Conservation (phyloP, 2,113 vertebrate species). For the Odontophorus gujanensis region DNA sequence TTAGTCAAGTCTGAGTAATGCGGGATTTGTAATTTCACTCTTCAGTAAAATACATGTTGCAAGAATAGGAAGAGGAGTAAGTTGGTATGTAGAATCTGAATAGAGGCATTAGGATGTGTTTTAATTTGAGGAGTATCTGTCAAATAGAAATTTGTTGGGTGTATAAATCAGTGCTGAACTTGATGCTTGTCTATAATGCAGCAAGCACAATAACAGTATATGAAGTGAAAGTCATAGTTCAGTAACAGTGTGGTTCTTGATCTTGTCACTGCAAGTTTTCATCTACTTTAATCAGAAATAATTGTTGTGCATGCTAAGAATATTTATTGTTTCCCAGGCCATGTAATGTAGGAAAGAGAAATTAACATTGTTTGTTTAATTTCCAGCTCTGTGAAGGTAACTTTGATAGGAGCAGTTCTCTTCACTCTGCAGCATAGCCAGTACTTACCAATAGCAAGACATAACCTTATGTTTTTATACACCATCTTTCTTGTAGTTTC, state of each 20-base stretch:
- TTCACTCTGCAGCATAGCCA: conserved; percentile 89
- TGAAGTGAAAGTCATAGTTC: neutral
- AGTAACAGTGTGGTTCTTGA: neutral
- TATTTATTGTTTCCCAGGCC: neutral
- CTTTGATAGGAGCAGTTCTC: conserved; percentile 90
- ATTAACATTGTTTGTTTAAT: conserved; percentile 51
- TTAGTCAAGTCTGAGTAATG: neutral
- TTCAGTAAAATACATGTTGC: neutral
- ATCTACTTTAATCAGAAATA: neutral
- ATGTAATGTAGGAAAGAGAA: neutral
- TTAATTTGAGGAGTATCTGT: neutral
- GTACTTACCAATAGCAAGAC: conserved; percentile 85
- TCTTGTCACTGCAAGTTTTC: neutral
- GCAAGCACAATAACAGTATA: neutral
- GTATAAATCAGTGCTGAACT: neutral
- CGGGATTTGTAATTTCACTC: neutral
- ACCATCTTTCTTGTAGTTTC: conserved; percentile 87
- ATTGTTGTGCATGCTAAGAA: neutral
- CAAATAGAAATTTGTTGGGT: neutral
- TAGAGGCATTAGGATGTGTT: neutral
- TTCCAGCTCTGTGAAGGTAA: conserved; percentile 91
- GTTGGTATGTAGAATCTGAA: neutral
- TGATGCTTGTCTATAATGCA: neutral
- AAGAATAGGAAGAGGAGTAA: neutral
- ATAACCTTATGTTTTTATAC: conserved; percentile 91